Evolutionary conservation across 2,797 vertebrate species (phyloP).

Genomic region (Acanthurus lineatus): DNA sequence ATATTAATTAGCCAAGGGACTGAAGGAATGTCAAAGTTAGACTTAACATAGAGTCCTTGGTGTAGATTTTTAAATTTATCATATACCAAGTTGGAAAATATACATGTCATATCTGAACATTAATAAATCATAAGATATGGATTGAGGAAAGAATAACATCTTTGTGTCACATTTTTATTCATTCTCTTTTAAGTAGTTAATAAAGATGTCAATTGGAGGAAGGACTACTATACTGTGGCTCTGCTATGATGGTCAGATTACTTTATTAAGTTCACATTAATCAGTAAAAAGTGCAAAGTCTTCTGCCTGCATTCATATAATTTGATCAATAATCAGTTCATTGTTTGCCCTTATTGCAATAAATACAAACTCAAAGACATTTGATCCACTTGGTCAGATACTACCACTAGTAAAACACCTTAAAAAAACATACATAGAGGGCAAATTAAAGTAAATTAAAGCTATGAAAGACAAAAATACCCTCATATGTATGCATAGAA

Average conservation of each 20-base stretch:
- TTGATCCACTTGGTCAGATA: background rate
- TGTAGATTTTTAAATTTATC: background rate
- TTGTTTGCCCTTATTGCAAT: too few species aligned
- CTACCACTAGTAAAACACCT: background rate
- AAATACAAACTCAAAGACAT: background rate
- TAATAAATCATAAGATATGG: too few species aligned
- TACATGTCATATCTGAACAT: background rate
- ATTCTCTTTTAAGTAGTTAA: too few species aligned
- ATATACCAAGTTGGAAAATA: background rate
- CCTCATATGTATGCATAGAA: background rate
- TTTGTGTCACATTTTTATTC: too few species aligned
- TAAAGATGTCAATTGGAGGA: too few species aligned
- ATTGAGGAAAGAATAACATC: too few species aligned
- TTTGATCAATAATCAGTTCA: too few species aligned
- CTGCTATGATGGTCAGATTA: too few species aligned
- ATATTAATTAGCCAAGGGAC: background rate
- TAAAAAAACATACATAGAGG: background rate
- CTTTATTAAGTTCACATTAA: too few species aligned
- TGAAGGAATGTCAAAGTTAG: background rate
- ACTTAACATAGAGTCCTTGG: background rate
- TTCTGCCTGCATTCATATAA: too few species aligned
- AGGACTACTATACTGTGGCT: too few species aligned
- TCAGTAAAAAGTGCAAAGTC: too few species aligned
- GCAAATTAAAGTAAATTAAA: background rate
- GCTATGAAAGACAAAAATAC: background rate